Conservation (phyloP, 2,888 invertebrate species). For the Tolmerus cingulatus region DNA sequence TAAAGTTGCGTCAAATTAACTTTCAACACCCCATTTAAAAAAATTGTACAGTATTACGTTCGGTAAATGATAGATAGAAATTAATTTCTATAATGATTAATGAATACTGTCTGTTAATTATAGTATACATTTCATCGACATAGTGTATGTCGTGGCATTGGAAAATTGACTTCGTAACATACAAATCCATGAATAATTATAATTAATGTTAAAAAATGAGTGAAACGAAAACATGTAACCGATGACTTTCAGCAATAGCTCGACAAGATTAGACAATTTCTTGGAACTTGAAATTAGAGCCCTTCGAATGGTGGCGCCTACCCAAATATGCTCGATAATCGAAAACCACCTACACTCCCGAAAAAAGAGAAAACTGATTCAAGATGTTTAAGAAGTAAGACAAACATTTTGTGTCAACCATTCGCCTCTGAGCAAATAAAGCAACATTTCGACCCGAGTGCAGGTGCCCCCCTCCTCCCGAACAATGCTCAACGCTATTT, state of each 20-base stretch:
- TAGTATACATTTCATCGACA: too few species aligned
- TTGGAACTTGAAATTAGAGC: not conserved
- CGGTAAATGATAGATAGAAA: too few species aligned
- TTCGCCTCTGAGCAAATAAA: slow-evolving; percentile 18
- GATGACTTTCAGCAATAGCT: not conserved
- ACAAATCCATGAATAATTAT: not conserved
- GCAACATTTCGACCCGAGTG: not conserved
- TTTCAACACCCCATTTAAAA: too few species aligned
- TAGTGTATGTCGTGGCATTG: not conserved
- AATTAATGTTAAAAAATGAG: not conserved
- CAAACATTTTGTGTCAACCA: slow-evolving; percentile 19
- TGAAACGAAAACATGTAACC: not conserved
- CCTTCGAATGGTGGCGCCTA: not conserved
- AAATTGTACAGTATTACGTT: too few species aligned
- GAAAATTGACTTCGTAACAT: not conserved
- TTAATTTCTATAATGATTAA: too few species aligned
- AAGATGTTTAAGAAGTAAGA: not conserved
- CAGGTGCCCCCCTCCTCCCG: not conserved
- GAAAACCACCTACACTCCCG: not conserved
- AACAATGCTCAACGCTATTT: slow-evolving; percentile 29
- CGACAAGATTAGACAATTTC: not conserved
- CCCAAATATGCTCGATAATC: not conserved
- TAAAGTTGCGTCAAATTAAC: too few species aligned
- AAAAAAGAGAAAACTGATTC: not conserved
- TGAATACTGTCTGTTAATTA: too few species aligned